phyloP scores from a whole-genome alignment of 2,113 vertebrate species.

The Charina bottae region DNA sequence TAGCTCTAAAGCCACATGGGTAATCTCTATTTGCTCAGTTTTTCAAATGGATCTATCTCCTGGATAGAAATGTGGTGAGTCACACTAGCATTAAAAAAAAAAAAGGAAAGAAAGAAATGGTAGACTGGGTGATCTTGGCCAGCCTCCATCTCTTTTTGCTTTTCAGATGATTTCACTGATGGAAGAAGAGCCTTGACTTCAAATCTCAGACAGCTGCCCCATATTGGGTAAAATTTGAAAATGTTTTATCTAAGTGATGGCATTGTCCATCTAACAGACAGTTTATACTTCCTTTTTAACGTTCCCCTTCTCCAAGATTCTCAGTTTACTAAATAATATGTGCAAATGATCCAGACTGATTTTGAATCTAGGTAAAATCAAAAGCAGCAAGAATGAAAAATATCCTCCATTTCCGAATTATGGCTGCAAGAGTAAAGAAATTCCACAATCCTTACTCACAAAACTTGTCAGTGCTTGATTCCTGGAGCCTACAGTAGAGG shows the following conservation, averaged over 20 bases:
- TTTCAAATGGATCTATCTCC: neutral
- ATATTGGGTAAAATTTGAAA: neutral
- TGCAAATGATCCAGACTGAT: neutral
- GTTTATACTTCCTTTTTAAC: neutral
- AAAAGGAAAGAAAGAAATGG: neutral
- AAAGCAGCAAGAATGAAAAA: neutral
- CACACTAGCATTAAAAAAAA: neutral
- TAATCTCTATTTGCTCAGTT: neutral
- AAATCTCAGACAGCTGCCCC: neutral
- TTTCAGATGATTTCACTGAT: neutral
- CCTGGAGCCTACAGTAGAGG: conserved; percentile 42
- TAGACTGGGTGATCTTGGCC: neutral
- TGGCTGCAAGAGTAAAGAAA: neutral
- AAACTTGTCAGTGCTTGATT: neutral
- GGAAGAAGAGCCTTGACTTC: neutral
- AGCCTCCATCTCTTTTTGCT: neutral
- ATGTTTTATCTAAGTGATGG: neutral
- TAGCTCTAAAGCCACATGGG: neutral
- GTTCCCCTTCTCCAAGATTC: neutral
- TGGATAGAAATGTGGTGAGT: neutral
- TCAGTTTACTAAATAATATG: neutral
- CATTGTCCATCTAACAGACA: neutral
- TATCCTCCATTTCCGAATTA: neutral
- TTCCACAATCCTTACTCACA: neutral
- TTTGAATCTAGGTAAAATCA: neutral